Conservation (phyloP, 2,797 vertebrate genomes). For the Neomorphus geoffroyi region DNA sequence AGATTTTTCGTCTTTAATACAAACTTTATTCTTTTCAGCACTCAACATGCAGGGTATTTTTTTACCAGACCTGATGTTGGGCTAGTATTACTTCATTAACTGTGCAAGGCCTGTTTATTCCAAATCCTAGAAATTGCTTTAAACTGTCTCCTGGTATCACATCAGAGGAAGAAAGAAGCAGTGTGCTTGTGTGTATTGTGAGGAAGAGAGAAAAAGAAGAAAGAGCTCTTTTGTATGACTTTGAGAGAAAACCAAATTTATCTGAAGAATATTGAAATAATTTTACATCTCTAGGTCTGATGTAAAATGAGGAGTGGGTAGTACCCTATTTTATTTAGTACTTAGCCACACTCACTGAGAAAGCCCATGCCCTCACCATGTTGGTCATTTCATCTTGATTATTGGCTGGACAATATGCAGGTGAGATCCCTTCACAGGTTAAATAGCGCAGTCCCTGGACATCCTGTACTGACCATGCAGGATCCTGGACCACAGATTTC, state of each 20-base stretch:
- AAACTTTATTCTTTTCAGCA: neutral
- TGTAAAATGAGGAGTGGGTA: neutral
- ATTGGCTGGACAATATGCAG: neutral
- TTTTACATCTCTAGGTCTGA: neutral
- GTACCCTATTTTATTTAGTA: neutral
- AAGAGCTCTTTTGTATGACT: neutral
- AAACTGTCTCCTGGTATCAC: neutral
- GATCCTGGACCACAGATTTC: neutral
- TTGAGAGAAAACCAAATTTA: neutral
- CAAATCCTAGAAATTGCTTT: neutral
- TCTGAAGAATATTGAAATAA: neutral
- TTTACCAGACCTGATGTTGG: neutral
- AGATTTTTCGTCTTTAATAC: neutral
- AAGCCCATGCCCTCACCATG: neutral
- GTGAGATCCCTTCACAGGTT: neutral
- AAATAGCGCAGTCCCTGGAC: rapidly evolving
- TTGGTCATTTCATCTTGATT: neutral
- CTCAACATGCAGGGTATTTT: neutral
- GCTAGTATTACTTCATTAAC: neutral
- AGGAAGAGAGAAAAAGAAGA: neutral
- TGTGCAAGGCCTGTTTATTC: neutral
- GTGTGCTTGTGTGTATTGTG: rapidly evolving
- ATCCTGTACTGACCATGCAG: rapidly evolving
- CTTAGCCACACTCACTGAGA: neutral
- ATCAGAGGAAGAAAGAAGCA: neutral